A percentile compares a stretch with the other conserved stretches of the same genome.
These are phyloP conservation scores for Sarcophaga rosellei DNA, from an alignment of 2,888 invertebrate species.

Conservation along the genomic window DNA sequence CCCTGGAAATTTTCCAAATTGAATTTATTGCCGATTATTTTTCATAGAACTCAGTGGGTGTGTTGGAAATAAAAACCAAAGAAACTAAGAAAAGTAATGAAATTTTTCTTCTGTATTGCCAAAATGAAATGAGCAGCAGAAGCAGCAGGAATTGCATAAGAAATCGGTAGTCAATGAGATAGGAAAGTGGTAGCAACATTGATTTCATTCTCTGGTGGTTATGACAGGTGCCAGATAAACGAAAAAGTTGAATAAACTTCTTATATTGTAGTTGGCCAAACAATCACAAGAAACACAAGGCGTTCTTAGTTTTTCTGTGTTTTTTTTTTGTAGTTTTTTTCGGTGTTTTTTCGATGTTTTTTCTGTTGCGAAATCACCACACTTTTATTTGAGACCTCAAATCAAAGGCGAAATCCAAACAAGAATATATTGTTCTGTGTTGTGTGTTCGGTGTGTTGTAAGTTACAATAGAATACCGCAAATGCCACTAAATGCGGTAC, in stretches of 20 bases:
- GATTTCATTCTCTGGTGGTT: slow-evolving; percentile 26
- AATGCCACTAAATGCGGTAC: slow-evolving; percentile 53
- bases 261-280: neutral
- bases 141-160: neutral
- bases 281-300: slow-evolving; percentile 24
- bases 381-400: slow-evolving; percentile 27
- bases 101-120: slow-evolving; percentile 8
- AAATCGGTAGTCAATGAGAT: slow-evolving; percentile 56
- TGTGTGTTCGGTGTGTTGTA: slow-evolving; percentile 6
- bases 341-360: too few species aligned
- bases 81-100: neutral
- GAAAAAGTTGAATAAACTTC: slow-evolving; percentile 57
- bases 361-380: slow-evolving; percentile 4
- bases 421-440: slow-evolving; percentile 20
- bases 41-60: slow-evolving; percentile 64
- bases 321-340: neutral
- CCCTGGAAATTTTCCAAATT: slow-evolving; percentile 14
- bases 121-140: slow-evolving; percentile 4
- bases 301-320: slow-evolving; percentile 24
- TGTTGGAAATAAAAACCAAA: slow-evolving; percentile 15
- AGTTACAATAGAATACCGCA: slow-evolving; percentile 59
- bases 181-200: slow-evolving; percentile 55
- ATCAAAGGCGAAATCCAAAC: slow-evolving; percentile 14
- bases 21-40: slow-evolving; percentile 64
- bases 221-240: slow-evolving; percentile 63